phyloP scores from a whole-genome alignment of 1,140 invertebrate genomes.

The Diploscapter pachys region DNA sequence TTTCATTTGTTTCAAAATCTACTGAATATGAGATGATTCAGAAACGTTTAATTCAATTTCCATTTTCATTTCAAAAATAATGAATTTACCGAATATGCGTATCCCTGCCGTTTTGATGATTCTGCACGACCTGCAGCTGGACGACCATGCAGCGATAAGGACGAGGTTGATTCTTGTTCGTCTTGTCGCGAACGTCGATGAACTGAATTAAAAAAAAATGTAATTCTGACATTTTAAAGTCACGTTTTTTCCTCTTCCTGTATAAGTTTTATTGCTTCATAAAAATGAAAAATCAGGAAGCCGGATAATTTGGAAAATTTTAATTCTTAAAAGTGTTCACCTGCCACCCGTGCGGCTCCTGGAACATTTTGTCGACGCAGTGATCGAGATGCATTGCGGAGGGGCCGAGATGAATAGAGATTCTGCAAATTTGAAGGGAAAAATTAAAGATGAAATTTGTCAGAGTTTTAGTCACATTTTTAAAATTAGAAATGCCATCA shows the following conservation, averaged over 20 bases:
- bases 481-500: neutral
- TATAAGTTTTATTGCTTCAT: too few species aligned
- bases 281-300: neutral
- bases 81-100: conserved; percentile 28
- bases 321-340: conserved; percentile 5
- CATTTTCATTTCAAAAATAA: neutral
- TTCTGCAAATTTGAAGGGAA: conserved; percentile 18
- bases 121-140: conserved; percentile 48
- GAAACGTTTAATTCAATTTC: neutral
- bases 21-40: neutral
- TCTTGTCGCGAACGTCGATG: conserved; percentile 20
- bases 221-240: too few species aligned
- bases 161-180: neutral
- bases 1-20: neutral
- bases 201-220: conserved; percentile 5
- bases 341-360: conserved; percentile 29
- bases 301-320: neutral
- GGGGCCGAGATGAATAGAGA: conserved; percentile 22
- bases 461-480: neutral
- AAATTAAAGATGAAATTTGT: conserved; percentile 9
- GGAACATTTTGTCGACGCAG: conserved; percentile 9
- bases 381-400: conserved; percentile 30
- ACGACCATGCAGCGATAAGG: conserved; percentile 21
- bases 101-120: conserved; percentile 47
- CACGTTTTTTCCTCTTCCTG: too few species aligned